phyloP scores from a whole-genome alignment of 1,140 invertebrate genomes.

The Drosophila pallidifrons region DNA sequence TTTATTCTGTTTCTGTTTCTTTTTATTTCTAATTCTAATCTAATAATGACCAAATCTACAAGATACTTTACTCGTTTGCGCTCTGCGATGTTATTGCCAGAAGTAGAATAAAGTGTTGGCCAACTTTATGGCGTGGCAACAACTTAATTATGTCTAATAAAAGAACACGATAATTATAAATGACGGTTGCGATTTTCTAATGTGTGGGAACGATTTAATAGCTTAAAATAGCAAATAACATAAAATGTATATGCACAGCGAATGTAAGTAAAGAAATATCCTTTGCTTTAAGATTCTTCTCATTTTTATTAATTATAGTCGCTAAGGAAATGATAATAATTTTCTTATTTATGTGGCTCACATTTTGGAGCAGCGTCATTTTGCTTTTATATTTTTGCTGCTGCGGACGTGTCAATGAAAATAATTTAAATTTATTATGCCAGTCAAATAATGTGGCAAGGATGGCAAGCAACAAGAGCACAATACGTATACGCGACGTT shows the following conservation, averaged over 20 bases:
- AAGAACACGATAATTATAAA: slow-evolving; percentile 3
- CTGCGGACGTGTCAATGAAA: slow-evolving; percentile 51
- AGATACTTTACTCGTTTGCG: slow-evolving; percentile 43
- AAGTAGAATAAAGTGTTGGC: slow-evolving; percentile 3
- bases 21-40: slow-evolving; percentile 58
- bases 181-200: neutral
- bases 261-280: too few species aligned
- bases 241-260: too few species aligned
- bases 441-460: slow-evolving; percentile 23
- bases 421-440: slow-evolving; percentile 61
- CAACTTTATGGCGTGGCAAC: slow-evolving; percentile 5
- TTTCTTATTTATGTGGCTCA: neutral
- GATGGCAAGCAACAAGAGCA: slow-evolving; percentile 3
- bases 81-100: slow-evolving; percentile 34
- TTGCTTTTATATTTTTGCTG: neutral
- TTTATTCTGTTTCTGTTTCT: slow-evolving; percentile 14
- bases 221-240: too few species aligned
- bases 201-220: neutral
- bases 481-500: slow-evolving; percentile 44
- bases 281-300: too few species aligned
- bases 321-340: neutral
- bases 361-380: neutral
- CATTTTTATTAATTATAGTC: too few species aligned
- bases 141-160: slow-evolving; percentile 14
- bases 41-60: slow-evolving; percentile 60